A percentile compares a stretch with the other conserved stretches of the same genome.
Conservation (phyloP, 64 coral and sea anemone species). For the Acropora tenuis region DNA sequence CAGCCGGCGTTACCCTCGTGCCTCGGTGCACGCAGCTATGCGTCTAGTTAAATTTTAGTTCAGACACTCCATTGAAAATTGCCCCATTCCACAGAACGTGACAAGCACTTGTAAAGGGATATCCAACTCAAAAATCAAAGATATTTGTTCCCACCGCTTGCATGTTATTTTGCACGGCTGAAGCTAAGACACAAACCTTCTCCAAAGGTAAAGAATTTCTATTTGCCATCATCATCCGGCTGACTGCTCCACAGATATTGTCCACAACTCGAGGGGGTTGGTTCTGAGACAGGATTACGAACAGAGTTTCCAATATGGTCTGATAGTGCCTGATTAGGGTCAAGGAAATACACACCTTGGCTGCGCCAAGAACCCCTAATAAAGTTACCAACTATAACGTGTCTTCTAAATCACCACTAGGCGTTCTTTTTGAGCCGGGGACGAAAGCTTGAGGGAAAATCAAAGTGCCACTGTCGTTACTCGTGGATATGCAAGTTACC, state of each 20-base stretch:
- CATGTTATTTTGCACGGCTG: too few relatives aligned
- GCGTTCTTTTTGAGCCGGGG: too few relatives aligned
- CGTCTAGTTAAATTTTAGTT: too few relatives aligned
- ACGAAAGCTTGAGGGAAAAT: too few relatives aligned
- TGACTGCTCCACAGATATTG: conserved; percentile 93
- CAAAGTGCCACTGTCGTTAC: too few relatives aligned
- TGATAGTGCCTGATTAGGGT: conserved; percentile 78
- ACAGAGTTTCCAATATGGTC: conserved; percentile 75
- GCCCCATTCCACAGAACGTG: neutral
- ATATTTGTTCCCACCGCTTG: neutral
- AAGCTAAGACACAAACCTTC: conserved; percentile 57
- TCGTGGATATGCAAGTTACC: too few relatives aligned
- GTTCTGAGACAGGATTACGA: conserved; percentile 62
- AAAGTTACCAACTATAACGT: too few relatives aligned
- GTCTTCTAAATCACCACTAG: too few relatives aligned
- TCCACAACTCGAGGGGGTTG: conserved; percentile 80
- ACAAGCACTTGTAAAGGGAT: too few relatives aligned
- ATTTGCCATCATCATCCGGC: conserved; percentile 90
- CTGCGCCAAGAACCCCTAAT: too few relatives aligned
- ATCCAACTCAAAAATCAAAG: neutral
- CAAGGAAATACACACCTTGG: conserved; percentile 45
- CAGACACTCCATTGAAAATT: neutral
- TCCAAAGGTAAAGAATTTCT: conserved; percentile 81
- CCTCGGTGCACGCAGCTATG: too few relatives aligned
- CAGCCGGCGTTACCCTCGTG: too few relatives aligned